Percentiles rank a stretch among this genome's conserved stretches.
Evolutionary conservation across 2,797 vertebrate genomes (phyloP).

Genomic region (Liparis tanakae): DNA sequence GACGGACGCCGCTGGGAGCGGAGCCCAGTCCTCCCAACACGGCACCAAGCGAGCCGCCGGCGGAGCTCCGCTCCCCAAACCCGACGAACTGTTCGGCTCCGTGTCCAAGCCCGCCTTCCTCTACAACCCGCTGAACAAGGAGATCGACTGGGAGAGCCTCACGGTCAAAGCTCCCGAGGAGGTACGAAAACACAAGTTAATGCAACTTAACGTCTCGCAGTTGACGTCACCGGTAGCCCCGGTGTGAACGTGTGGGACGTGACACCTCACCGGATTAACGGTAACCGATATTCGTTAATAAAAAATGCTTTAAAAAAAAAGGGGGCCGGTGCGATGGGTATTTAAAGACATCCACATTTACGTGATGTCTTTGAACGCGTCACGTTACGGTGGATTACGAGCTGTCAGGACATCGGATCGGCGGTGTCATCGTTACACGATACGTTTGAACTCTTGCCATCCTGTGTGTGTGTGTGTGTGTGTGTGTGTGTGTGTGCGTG

Average conservation of each 20-base stretch:
- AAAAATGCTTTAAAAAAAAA: too few species aligned
- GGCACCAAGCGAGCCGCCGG: slow-evolving; percentile 60
- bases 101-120: slow-evolving; percentile 92
- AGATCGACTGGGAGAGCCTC: slow-evolving; percentile 95
- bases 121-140: slow-evolving; percentile 91
- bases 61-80: slow-evolving; percentile 83
- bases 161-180: slow-evolving; percentile 91
- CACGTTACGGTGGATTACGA: too few species aligned
- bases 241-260: background rate
- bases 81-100: slow-evolving; percentile 91
- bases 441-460: too few species aligned
- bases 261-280: background rate
- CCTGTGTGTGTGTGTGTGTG: too few species aligned
- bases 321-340: too few species aligned
- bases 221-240: too few species aligned
- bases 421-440: too few species aligned
- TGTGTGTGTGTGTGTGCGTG: too few species aligned
- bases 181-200: slow-evolving; percentile 73
- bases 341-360: too few species aligned
- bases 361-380: too few species aligned
- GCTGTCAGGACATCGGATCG: too few species aligned
- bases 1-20: slow-evolving; percentile 40
- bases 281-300: too few species aligned
- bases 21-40: slow-evolving; percentile 42
- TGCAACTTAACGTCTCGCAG: background rate